These are phyloP conservation scores for Melanostigma gelatinosum DNA, from an alignment of 2,113 vertebrate species.

Conservation along the genomic window DNA sequence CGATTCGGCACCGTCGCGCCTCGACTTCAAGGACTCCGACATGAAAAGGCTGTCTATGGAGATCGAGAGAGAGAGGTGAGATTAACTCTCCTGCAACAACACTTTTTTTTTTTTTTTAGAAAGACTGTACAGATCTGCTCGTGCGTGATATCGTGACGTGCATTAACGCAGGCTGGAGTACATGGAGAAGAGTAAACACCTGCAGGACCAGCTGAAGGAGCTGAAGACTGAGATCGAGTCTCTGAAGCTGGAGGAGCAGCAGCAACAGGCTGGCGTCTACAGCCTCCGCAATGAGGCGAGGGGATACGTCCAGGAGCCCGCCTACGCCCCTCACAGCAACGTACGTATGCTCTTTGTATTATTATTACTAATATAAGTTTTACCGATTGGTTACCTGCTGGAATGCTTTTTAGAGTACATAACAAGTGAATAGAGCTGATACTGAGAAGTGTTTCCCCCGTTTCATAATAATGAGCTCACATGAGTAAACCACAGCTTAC, in stretches of 20 bases:
- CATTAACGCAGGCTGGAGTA: slow-evolving; percentile 86
- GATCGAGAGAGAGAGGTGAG: slow-evolving; percentile 91
- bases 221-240: slow-evolving; percentile 92
- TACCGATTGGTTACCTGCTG: neutral
- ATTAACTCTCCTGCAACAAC: neutral
- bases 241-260: slow-evolving; percentile 91
- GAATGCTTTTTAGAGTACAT: neutral
- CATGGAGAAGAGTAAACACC: slow-evolving; percentile 92
- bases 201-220: slow-evolving; percentile 92
- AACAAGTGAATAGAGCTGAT: neutral
- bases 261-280: slow-evolving; percentile 85
- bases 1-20: slow-evolving; percentile 81
- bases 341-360: slow-evolving; percentile 59
- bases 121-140: neutral
- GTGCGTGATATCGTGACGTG: neutral
- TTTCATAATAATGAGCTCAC: neutral
- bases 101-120: neutral
- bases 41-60: slow-evolving; percentile 95
- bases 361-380: neutral
- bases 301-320: slow-evolving; percentile 78
- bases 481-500: no score
- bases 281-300: slow-evolving; percentile 67
- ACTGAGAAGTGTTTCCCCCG: neutral
- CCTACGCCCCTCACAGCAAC: slow-evolving; percentile 83
- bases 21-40: slow-evolving; percentile 91